Base-by-base conservation (phyloP, 2,113 vertebrate species). In the Chinchilla lanigera region DNA sequence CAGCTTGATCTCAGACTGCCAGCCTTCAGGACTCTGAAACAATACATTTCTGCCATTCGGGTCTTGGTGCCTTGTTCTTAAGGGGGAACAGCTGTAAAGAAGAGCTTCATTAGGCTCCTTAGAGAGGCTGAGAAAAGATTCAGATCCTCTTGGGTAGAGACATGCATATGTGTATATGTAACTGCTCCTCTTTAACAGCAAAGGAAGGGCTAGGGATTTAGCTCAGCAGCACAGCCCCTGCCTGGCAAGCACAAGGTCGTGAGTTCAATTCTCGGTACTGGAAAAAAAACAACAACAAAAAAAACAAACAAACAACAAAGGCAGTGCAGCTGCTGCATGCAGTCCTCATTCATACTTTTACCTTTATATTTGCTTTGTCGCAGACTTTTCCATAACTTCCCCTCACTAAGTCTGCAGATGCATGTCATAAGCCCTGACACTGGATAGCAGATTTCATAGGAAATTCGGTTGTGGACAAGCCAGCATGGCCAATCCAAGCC, bases 351-450 rank as follows among this genome's bases (percentile, higher is more conserved):
- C 22, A 63, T 58, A 14, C 12, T 33, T 28, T 44, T 28, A 35
- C 28, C 33, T 41, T 85, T 80, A 58, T n/a, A 41, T 58, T 41
- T 0, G 3, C 20, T 44, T 65, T 50, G 9, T 67, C 67, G 28
- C 6, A n/a, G 47, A 22, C 4, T 63, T 88, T 75, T 11, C 78
- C 28, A 47, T 58, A 12, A 69, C 41, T 89, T 35, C 7, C 7
- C 81, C 65, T 91, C 47, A 61, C 65, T 44, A 73, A 47, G 61
- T 89, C 56, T 96, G 56, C 16, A 80, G 50, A 94, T n/a, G 73
- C 63, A 47, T 93, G 65, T 86, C 5, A 78, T 84, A 26, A 83
- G 12, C 3, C 1, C n/a, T 65, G 47, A 88, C 26, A 89, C 35
- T 71, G 50, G 6, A 7, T 75, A 82, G 50, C 96, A 11, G 20